These are phyloP conservation scores for Ichneumoninae sp. DNA, from an alignment of 2,888 invertebrate species.

Conservation along the genomic window DNA sequence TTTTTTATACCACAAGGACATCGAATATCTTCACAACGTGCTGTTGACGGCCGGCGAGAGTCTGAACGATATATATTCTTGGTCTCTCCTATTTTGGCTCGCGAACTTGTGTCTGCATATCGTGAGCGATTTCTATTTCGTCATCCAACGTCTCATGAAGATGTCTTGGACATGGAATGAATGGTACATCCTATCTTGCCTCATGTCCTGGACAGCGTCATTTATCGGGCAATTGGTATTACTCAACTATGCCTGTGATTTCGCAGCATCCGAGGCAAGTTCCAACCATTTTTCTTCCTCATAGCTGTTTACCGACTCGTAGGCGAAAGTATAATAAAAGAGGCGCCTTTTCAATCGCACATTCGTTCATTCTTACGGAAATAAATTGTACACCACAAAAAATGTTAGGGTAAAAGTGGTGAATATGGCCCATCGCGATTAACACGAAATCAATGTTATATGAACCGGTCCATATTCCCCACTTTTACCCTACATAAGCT, in stretches of 20 bases:
- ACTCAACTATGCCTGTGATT: conserved; percentile 76
- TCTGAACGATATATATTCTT: conserved; percentile 74
- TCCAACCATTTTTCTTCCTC: not conserved
- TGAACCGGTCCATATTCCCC: no score
- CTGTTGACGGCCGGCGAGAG: conserved; percentile 76
- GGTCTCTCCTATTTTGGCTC: conserved; percentile 78
- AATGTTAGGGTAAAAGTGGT: no score
- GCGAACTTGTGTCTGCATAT: conserved; percentile 76
- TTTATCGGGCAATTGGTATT: conserved; percentile 75
- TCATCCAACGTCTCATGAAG: conserved; percentile 70
- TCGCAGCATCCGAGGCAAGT: conserved; percentile 74
- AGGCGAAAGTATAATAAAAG: not conserved
- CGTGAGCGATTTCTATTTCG: conserved; percentile 76
- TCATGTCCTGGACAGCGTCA: conserved; percentile 73
- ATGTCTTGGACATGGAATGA: not conserved
- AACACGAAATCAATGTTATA: no score
- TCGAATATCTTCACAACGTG: conserved; percentile 76
- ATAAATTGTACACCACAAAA: no score
- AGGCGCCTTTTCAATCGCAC: no score
- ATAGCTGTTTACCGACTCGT: not conserved
- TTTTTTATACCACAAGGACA: conserved; percentile 48
- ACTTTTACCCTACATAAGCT: no score
- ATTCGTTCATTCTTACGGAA: no score
- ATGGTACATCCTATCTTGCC: conserved; percentile 63
- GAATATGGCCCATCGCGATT: no score